These are phyloP conservation scores for Phortica variegata DNA, from an alignment of 1,140 invertebrate genomes.

Conservation along the genomic window DNA sequence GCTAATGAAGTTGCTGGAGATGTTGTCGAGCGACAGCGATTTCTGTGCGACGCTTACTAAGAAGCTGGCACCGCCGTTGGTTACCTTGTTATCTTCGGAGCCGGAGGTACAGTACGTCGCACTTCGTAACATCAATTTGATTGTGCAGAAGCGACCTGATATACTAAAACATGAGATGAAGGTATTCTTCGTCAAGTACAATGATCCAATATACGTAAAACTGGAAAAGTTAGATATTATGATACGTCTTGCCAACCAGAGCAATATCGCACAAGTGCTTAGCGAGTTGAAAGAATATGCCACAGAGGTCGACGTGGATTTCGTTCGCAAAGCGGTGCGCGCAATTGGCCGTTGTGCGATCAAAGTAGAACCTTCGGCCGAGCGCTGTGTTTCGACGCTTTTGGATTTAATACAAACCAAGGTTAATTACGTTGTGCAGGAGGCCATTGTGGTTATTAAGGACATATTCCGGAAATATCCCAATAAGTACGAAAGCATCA, in stretches of 20 bases:
- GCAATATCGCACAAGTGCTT: conserved; percentile 97
- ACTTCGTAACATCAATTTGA: conserved; percentile 96
- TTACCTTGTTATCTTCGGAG: conserved; percentile 96
- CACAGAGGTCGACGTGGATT: conserved; percentile 99
- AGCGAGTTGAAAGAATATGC: conserved; percentile 99
- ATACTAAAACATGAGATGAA: conserved; percentile 99
- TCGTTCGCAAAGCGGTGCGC: conserved; percentile 96
- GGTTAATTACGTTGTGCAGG: conserved; percentile 99
- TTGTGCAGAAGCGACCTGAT: conserved; percentile 98
- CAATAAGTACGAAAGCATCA: conserved; percentile 99
- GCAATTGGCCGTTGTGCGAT: conserved; percentile 99
- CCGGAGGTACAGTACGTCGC: conserved; percentile 99
- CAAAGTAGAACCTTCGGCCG: conserved; percentile 98
- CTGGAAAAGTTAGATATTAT: conserved; percentile 99
- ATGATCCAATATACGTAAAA: conserved; percentile 99
- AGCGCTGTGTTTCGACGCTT: conserved; percentile 96
- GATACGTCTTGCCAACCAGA: conserved; percentile 97
- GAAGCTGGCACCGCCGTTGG: conserved; percentile 97
- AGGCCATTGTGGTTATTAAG: conserved; percentile 99
- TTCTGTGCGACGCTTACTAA: conserved; percentile 93
- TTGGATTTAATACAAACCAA: conserved; percentile 99
- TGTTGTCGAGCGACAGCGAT: conserved; percentile 89
- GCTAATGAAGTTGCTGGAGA: conserved; percentile 97
- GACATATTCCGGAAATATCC: conserved; percentile 99
- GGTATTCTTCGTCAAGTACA: conserved; percentile 99